Base-by-base conservation (phyloP, 2,888 invertebrate genomes). In the Euphydryas editha region DNA sequence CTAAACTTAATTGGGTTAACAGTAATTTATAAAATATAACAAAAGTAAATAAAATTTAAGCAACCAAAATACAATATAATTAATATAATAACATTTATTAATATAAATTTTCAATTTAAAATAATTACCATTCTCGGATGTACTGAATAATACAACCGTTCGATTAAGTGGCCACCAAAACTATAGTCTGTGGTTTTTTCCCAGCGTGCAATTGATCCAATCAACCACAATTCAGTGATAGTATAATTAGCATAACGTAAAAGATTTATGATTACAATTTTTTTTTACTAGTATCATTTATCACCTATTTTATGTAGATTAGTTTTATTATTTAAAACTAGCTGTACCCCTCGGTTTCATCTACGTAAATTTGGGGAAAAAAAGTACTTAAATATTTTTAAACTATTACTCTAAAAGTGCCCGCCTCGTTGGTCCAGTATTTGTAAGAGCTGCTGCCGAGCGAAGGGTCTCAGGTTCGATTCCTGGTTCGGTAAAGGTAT, bases 101-200 rank as follows among this genome's bases (percentile, higher is more conserved):
- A n/a, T 5, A 30, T 54, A n/a, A 21, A 54, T 36, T 36, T 54
- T 36, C 11, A 15, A 36, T 36, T 11, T 36, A 8, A 11, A 17
- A 54, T 54, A 54, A 54, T 47, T 57, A 42, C 42, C 57, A 42
- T 20, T n/a, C 21, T 13, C 15, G 17, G 13, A 57, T 39, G 39
- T 21, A 56, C 20, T 37, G 42, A 57, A 42, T 57, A 18, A 36
- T 63, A 63, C 24, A 56, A 39, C 55, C n/a, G 15, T 39, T 54
- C 54, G 11, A 21, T 24, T 47, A 17, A 30, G 42, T 59, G 49
- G 36, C 67, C 63, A 49, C 67, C 59, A 63, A 59, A 67, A 59
- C 63, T 39, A 17, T 36, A 37, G 46, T 42, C 24, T 58, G 58
- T 42, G 63, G 59, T 56, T 56, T 56, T 30, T 59, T 51, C 46